Base-by-base conservation (phyloP, 2,797 vertebrate genomes). In the Lacerta agilis region DNA sequence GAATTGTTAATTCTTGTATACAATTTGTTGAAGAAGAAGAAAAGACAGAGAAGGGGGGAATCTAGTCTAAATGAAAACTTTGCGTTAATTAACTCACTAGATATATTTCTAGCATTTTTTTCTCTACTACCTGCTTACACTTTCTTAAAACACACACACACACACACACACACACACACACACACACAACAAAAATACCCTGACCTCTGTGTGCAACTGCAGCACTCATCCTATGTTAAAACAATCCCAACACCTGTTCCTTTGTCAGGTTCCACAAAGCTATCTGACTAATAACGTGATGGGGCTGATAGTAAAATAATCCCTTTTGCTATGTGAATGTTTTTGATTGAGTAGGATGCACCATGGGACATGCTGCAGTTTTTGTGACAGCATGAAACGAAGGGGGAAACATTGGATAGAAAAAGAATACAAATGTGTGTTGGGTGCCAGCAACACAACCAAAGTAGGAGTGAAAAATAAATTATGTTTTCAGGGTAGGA, bases 181-280 rank as follows among this genome's bases (percentile, higher is more conserved):
- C 93, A 93, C 49, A 3, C 49, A 93, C 90, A 79, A 88, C 89
- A 92, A 18, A 27, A 73, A 87, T 77, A 77, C 94, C 94, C 72
- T 95, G 95, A 95, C 86, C 93, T 95, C 82, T 91, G 91, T 86
- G 91, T 88, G 89, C 94, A 89, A 86, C 94, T 93, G 87, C 87
- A 79, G 87, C 94, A 91, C 93, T 93, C 93, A 91, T 94, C 88
- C 88, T 91, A 92, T 80, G 81, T 55, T 85, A 88, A 87, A 93
- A 91, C 95, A 95, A 95, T 94, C 38, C 61, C 87, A 94, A 95
- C 94, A 96, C 95, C 95, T 96, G 94, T 88, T 96, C 94, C 94
- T 95, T 91, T 95, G 94, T 96, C 94, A 95, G 38, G 91, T 96
- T 96, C 92, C 81, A 93, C 94, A 96, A 91, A 36, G 58, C 61